Percentiles rank a stretch among this genome's conserved stretches.
phyloP scores from a whole-genome alignment of 2,113 vertebrate species.

The Arvicanthis niloticus region DNA sequence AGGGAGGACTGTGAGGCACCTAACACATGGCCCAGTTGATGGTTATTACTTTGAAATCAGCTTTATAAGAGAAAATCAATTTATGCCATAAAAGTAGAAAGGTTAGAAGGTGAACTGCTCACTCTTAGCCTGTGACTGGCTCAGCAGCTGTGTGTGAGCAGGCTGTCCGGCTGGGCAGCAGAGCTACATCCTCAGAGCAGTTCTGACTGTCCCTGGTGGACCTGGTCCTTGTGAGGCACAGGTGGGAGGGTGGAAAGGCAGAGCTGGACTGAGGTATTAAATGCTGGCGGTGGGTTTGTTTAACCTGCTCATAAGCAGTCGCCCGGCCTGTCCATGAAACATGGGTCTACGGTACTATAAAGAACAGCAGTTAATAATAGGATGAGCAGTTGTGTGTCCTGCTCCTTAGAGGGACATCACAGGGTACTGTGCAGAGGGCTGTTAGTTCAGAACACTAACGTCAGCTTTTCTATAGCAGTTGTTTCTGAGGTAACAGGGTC shows the following conservation, averaged over 20 bases:
- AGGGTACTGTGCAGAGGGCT: neutral
- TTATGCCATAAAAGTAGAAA: neutral
- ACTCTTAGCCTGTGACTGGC: slow-evolving; percentile 1
- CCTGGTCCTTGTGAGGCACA: neutral
- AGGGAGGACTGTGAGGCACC: neutral
- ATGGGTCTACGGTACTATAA: neutral
- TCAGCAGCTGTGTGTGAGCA: neutral
- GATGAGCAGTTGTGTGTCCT: neutral
- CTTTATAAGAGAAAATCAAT: neutral
- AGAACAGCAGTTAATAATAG: neutral
- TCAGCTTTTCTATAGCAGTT: neutral
- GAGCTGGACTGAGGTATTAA: neutral
- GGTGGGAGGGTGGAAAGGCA: neutral
- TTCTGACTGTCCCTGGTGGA: neutral
- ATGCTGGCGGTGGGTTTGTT: slow-evolving; percentile 32
- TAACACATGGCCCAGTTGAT: neutral
- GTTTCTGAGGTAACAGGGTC: slow-evolving; percentile 18
- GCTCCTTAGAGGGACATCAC: neutral
- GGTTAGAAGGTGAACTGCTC: neutral
- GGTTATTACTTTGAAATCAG: slow-evolving; percentile 6
- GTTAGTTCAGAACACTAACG: neutral
- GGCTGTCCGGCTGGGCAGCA: neutral
- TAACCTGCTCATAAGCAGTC: neutral
- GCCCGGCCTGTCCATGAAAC: neutral
- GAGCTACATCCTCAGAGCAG: neutral